Evolutionary conservation across 1,140 invertebrate species (phyloP).

Genomic region (Hydropsyche tenuis): DNA sequence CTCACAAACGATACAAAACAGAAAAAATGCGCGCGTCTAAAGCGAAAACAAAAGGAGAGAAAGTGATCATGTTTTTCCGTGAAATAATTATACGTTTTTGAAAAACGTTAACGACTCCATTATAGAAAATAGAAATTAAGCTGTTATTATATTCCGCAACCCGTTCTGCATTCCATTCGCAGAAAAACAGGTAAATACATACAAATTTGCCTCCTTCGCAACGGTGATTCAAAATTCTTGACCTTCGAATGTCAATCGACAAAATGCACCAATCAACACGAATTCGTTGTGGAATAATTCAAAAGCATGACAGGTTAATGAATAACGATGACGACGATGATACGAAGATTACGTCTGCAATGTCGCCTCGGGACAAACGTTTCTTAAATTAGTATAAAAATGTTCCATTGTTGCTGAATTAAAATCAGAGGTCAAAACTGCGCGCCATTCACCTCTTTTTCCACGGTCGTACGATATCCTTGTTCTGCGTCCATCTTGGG

Average conservation of each 20-base stretch:
- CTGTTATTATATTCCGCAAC: background rate
- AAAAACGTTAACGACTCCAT: constrained; percentile 18
- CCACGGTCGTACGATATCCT: constrained; percentile 9
- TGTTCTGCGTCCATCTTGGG: background rate
- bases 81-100: constrained; percentile 24
- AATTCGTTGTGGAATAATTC: too few species aligned
- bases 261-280: too few species aligned
- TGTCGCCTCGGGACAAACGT: background rate
- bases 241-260: too few species aligned
- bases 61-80: constrained; percentile 25
- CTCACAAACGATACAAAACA: background rate
- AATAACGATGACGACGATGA: background rate
- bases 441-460: constrained; percentile 12
- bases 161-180: background rate
- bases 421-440: constrained; percentile 8
- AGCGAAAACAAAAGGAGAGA: constrained; percentile 18
- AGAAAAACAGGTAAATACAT: too few species aligned
- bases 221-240: too few species aligned
- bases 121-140: constrained; percentile 4
- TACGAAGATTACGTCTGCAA: background rate
- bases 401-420: background rate
- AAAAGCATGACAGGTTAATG: background rate
- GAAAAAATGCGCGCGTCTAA: background rate
- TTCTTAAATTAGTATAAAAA: background rate
- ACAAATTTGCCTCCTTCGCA: too few species aligned